Percentiles rank a stretch among this genome's conserved stretches.
phyloP scores from a whole-genome alignment of 2,797 vertebrate species.

The Thamnophis elegans region DNA sequence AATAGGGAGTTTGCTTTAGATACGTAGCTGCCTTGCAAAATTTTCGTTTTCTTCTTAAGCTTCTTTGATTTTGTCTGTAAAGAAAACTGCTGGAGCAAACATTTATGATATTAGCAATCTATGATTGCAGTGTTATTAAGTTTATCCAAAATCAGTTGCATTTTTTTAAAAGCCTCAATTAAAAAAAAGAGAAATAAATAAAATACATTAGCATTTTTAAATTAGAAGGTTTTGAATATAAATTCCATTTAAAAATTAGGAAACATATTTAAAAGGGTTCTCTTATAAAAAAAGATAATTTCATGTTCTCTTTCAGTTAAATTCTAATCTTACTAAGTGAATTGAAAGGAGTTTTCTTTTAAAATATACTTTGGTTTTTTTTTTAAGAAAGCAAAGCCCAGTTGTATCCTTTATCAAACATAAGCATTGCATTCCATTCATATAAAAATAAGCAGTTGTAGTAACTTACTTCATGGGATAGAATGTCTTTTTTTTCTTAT shows the following conservation, averaged over 20 bases:
- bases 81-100: background rate
- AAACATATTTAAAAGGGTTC: background rate
- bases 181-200: background rate
- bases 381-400: background rate
- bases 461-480: background rate
- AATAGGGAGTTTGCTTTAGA: constrained; percentile 64
- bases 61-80: no score
- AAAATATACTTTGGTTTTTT: background rate
- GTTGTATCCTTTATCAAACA: background rate
- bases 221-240: background rate
- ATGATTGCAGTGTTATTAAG: background rate
- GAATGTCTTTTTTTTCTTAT: background rate
- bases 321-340: background rate
- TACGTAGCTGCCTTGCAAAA: constrained; percentile 55
- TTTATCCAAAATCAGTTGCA: background rate
- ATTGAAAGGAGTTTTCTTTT: background rate
- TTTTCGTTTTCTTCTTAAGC: constrained; percentile 26
- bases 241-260: background rate
- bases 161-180: background rate
- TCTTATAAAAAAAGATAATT: background rate
- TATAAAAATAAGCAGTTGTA: background rate
- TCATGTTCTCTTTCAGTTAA: background rate
- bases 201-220: background rate
- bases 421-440: background rate
- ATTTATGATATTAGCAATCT: background rate